Evolutionary conservation across 2,797 vertebrate genomes (phyloP).

Genomic region (Oophaga sylvatica): DNA sequence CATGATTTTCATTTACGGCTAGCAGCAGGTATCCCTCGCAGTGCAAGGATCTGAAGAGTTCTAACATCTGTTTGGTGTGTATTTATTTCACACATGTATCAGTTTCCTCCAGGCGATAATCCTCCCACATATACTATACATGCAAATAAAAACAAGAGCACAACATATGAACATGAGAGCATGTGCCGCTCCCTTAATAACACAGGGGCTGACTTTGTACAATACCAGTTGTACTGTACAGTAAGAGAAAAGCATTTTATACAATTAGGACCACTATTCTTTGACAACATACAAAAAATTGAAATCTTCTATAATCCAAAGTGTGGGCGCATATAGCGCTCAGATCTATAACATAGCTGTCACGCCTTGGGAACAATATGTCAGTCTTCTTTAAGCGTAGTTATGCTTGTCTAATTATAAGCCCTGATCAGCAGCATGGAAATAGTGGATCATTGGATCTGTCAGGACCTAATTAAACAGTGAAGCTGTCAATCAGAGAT

Average conservation of each 20-base stretch:
- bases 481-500: slow-evolving; percentile 48
- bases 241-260: not conserved
- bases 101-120: too few species aligned
- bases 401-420: slow-evolving; percentile 54
- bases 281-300: not conserved
- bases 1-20: not conserved
- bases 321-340: not conserved
- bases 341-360: not conserved
- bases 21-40: too few species aligned
- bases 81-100: too few species aligned
- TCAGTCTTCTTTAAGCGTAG: slow-evolving; percentile 40
- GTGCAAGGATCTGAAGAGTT: too few species aligned
- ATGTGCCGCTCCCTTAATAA: not conserved
- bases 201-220: not conserved
- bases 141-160: too few species aligned
- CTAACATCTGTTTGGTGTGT: too few species aligned
- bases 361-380: slow-evolving; percentile 10
- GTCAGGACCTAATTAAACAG: slow-evolving; percentile 56
- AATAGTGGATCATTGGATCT: slow-evolving; percentile 55
- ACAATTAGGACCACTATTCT: not conserved
- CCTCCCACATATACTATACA: too few species aligned
- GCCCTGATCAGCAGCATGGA: slow-evolving; percentile 52
- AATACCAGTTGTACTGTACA: not conserved
- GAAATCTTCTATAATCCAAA: not conserved
- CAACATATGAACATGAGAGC: not conserved